Base-by-base conservation (phyloP, 2,888 invertebrate species). In the Tipula helvola region DNA sequence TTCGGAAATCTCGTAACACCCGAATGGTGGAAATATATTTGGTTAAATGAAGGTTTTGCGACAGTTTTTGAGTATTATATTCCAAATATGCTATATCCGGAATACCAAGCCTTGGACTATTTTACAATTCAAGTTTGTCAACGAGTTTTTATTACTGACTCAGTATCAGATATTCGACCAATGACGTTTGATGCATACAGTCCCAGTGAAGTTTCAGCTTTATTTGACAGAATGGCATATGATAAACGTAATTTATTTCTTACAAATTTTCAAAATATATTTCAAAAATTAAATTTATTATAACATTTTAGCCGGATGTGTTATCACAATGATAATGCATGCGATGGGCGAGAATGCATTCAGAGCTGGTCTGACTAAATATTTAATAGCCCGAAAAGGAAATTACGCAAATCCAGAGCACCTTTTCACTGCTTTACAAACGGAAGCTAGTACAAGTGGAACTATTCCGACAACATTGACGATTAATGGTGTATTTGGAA, bases 151-250 rank as follows among this genome's bases (percentile, higher is more conserved):
- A 92, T 92, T 41, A 90, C 95, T 39, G 97, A 97, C 89, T 95
- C 96, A 0, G 91, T 95, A 83, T 93, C 94, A 83, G 94, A 94
- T 0, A 96, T 96, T 0, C 96, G 97, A 89, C 96, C 96, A 87
- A 95, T 97, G 89, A 96, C 95, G 0, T 94, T 96, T 13, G 94
- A 95, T 89, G 97, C 98, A 2, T 94, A 95, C 39, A 95, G 96
- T 89, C 97, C 97, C 0, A 95, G 94, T 87, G 96, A 97, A 91
- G 97, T 97, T 86, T 94, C 94, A 86, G 94, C 95, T 88, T 95
- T 96, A 13, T 97, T 97, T 89, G 96, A 97, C 89, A 93, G 95
- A 86, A 97, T 98, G 88, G 96, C 97, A 0, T 98, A 98, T 90
- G 95, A 94, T 52, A 98, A 98, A 94, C 96, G 97, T 12, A 85